Base-by-base conservation (phyloP, 2,797 vertebrate species). In the Aulostomus chinensis region DNA sequence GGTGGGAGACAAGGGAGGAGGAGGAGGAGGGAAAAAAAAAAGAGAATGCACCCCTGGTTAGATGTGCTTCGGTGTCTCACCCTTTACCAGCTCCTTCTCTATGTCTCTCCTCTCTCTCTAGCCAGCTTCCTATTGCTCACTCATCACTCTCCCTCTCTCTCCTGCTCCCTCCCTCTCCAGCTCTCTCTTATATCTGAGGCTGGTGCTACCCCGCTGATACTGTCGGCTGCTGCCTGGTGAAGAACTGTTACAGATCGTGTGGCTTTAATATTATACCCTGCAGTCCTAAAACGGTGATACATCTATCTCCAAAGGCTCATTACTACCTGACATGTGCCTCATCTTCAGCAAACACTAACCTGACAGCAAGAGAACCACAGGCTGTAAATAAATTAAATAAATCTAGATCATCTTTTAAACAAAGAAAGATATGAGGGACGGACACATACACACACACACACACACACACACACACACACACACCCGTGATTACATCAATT, bases 171-270 rank as follows among this genome's bases (percentile, higher is more conserved):
- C 89, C 65, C 88, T 83, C 87, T 76, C 35, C 74, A 43, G 78
- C 67, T 47, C 88, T 65, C 85, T 70, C 88, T 89, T 86, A 94
- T 94, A 94, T 96, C 94, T 93, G 91, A 80, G 83, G 73, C 80
- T 86, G 86, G 89, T 92, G 92, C 92, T 94, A 57, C 81, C 93
- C 93, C 93, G 89, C 92, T 94, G 94, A 93, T 94, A 91, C 92
- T 94, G 93, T 92, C 89, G 92, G 93, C 93, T 96, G 93, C 93
- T 94, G 94, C 94, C 94, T 94, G 94, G 92, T 94, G 92, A 94
- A 95, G 94, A 93, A 93, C 93, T 94, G 95, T 95, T 94, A 94
- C 93, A 88, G 93, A 94, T 92, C 89, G 92, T 90, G 92, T 92
- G 94, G 93, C 93, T 95, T 94, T 93, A 90, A 92, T 93, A 94